A percentile compares a stretch with the other conserved stretches of the same genome.
Conservation (phyloP, 2,113 vertebrate genomes). For the Piaya cayana region DNA sequence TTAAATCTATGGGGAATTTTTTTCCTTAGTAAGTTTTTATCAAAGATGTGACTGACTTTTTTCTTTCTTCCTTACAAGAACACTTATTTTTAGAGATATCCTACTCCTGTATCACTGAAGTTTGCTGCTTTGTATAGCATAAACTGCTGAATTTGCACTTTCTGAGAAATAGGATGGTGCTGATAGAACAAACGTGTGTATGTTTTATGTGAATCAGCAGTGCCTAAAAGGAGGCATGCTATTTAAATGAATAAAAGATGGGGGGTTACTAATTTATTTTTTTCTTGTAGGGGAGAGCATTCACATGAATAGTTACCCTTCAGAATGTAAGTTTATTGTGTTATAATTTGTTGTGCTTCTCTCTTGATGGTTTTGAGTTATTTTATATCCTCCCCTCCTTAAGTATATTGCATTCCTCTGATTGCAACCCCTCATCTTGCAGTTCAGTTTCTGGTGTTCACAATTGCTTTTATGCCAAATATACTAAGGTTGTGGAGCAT, state of each 20-base stretch:
- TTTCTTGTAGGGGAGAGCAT: not conserved
- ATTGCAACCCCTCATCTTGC: not conserved
- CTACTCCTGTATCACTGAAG: not conserved
- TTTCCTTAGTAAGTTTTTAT: not conserved
- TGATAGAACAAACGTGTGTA: fast-evolving
- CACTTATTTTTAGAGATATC: not conserved
- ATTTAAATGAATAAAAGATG: not conserved
- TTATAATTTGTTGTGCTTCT: not conserved
- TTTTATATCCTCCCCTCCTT: not conserved
- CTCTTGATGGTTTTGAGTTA: not conserved
- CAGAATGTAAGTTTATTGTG: not conserved
- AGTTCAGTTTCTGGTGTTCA: not conserved
- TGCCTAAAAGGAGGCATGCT: not conserved
- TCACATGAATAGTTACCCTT: not conserved
- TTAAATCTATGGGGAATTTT: not conserved
- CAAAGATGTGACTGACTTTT: not conserved
- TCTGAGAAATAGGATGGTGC: not conserved
- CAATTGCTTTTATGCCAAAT: not conserved
- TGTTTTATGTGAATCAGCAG: not conserved
- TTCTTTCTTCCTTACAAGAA: not conserved
- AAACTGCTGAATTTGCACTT: not conserved
- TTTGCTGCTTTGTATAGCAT: not conserved
- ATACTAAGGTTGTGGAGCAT: not conserved
- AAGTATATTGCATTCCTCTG: not conserved
- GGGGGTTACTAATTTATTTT: too few species aligned